Evolutionary conservation across 1,140 invertebrate genomes (phyloP), one percentile per base, ranked within the genome.

Genomic region (Cydia fagiglandana): DNA sequence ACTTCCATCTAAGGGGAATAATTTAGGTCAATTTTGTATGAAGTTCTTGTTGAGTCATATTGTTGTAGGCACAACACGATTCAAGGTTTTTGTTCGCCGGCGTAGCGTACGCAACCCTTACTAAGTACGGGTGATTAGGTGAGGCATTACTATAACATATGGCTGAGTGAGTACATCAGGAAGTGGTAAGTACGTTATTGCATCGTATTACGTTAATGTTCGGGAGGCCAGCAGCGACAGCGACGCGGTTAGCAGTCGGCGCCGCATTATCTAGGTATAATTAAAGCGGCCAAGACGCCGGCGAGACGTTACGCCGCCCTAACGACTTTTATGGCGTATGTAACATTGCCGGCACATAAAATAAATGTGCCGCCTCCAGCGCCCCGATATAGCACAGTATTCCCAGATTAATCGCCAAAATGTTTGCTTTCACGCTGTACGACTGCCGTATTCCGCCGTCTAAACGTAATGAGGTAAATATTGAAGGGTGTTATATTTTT

Each of bases 251-350:
- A 83, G 83, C 83, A 86, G 82, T 86, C 84, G 84, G 83, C 84
- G 84, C 78, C 83, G 81, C 78, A 87, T 87, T 85, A 84, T 90
- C 90, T 89, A 87, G 83, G 81, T 86, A 88, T 88, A 92, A 92
- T 92, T 92, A 91, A 87, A 88, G 84, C 88, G 83, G 83, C 85
- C 86, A 91, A 91, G 91, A 91, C 87, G 89, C 83, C 85, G 88
- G 86, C 88, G 89, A 92, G 89, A 91, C 89, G 89, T 90, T 88
- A 90, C 86, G 87, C 85, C 84, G 85, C 88, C 87, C 89, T 92
- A 92, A 92, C 91, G 90, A 88, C 91, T 91, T 92, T 92, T 91
- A 92, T 91, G 84, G 91, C 88, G 90, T 88, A 91, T 91, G 90
- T 91, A 90, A 91, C 91, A 91, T 92, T 90, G 88, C 88, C 87